Conservation (phyloP, 2,113 vertebrate species). For the Spea bombifrons region DNA sequence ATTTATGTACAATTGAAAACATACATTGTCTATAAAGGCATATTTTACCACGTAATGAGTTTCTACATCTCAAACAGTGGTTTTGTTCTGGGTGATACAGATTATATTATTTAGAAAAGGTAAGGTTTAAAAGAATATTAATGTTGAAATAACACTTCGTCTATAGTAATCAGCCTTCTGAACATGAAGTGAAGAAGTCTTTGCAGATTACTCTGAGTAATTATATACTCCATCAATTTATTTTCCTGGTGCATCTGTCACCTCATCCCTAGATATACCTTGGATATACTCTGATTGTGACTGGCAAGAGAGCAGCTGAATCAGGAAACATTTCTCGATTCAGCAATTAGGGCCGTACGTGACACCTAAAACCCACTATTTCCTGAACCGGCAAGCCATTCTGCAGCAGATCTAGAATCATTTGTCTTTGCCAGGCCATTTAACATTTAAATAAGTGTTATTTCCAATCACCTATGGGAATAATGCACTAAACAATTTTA, state of each 20-base stretch:
- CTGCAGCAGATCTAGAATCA: background rate
- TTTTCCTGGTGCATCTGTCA: too few species aligned
- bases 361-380: background rate
- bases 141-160: slow-evolving; percentile 35
- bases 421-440: background rate
- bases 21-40: slow-evolving; percentile 36
- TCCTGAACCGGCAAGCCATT: background rate
- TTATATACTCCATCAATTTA: too few species aligned
- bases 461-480: background rate
- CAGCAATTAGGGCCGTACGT: background rate
- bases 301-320: too few species aligned
- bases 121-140: slow-evolving; percentile 25
- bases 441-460: slow-evolving; percentile 11
- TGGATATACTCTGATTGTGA: too few species aligned
- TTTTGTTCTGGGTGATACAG: slow-evolving; percentile 42
- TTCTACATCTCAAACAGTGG: slow-evolving; percentile 27
- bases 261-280: too few species aligned
- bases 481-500: slow-evolving; percentile 3
- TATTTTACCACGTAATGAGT: slow-evolving; percentile 34
- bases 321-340: too few species aligned
- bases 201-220: background rate
- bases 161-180: background rate
- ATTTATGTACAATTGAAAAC: slow-evolving; percentile 40
- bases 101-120: slow-evolving; percentile 8
- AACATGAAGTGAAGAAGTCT: background rate